Conservation (phyloP, 2,888 invertebrate genomes). For the Sinopyrophorus schimmeli region DNA sequence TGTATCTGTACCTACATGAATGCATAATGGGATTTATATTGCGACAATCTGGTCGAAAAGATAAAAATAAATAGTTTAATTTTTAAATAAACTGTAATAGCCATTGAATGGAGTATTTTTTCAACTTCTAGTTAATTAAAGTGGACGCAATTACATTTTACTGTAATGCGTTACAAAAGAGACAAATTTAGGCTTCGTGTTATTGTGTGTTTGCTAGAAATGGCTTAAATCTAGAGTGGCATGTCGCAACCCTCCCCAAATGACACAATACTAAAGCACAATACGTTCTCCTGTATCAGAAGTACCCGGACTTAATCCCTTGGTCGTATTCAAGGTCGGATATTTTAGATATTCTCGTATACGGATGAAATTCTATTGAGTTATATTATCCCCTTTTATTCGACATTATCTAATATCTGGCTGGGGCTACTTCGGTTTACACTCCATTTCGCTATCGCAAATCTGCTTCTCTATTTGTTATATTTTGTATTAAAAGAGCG, state of each 20-base stretch:
- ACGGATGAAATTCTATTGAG: conserved; percentile 40
- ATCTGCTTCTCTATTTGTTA: conserved; percentile 30
- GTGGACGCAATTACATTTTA: too few species aligned
- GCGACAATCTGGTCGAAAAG: too few species aligned
- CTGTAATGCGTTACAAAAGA: too few species aligned
- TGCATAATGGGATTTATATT: too few species aligned
- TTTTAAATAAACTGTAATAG: too few species aligned
- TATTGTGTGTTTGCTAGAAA: conserved; percentile 32
- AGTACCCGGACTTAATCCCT: conserved; percentile 49
- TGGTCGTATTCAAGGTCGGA: conserved; percentile 46
- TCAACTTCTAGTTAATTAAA: too few species aligned
- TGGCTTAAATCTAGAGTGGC: conserved; percentile 45
- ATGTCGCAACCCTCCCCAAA: conserved; percentile 48
- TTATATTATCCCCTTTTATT: conserved; percentile 43
- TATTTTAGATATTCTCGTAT: conserved; percentile 39
- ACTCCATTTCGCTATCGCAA: conserved; percentile 47
- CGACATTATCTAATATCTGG: conserved; percentile 46
- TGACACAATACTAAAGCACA: conserved; percentile 47
- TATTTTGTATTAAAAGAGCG: conserved; percentile 24
- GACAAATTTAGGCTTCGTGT: conserved; percentile 10
- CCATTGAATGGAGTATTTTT: too few species aligned
- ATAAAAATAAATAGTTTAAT: too few species aligned
- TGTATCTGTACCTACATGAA: too few species aligned
- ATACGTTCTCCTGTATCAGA: conserved; percentile 39
- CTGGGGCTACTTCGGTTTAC: conserved; percentile 47